Evolutionary conservation across 1,140 invertebrate species (phyloP), one percentile per base, ranked within the genome.

Genomic region (Cydia splendana): DNA sequence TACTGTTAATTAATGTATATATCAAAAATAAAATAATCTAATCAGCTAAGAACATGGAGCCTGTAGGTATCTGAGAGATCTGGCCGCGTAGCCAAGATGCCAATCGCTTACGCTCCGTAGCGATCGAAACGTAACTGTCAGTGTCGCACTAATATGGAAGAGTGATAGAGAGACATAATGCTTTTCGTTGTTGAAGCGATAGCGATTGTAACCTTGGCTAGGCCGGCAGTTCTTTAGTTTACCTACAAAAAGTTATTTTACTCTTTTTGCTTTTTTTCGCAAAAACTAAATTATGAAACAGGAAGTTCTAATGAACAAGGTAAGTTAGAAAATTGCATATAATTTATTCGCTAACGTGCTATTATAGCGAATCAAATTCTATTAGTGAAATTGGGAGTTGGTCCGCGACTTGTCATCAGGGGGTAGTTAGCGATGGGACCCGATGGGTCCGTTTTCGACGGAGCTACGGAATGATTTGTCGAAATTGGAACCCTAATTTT

Each of bases 331-430:
- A 38, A 71, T 71, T 71, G 67, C 34, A 38, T 71, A 18, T 45
- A 71, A 71, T 71, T 71, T 67, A 30, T 71, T 42, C 34, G n/a
- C 34, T 42, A 71, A 71, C 5, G 12, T 71, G 34, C 1, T 18
- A 71, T 71, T 71, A 71, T 45, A 71, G 67, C 67, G 34, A 71
- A 71, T 71, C 67, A 71, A 38, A 71, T 42, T 71, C 67, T 71
- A 71, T 71, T 71, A 71, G 67, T 71, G n/a, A 71, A 71, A 42
- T 71, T 42, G 34, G 67, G 34, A 42, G 4, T 42, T 71, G 30
- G 67, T 7, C 18, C 15, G 2, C 15, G 13, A 71, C 30, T 71
- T 71, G 67, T 71, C 67, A 71, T 71, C 67, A 71, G 38, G 6
- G 34, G 67, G 67, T 71, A 18, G n/a, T 71, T 71, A 71, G 34